Conservation (phyloP, 2,888 invertebrate species). For the Oscheius onirici region DNA sequence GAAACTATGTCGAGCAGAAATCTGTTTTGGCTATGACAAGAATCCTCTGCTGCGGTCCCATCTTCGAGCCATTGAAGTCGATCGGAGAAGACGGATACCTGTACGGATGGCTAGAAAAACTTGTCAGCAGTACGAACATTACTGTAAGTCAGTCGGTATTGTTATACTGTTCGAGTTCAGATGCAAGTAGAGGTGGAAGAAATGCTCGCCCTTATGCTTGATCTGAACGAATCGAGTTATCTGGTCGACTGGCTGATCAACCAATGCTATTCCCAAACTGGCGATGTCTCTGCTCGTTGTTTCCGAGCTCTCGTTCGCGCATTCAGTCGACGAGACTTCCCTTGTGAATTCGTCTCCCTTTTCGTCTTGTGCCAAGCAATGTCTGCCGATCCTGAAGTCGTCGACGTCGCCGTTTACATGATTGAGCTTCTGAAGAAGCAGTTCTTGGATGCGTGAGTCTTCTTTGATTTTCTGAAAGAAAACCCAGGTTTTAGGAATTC, state of each 20-base stretch:
- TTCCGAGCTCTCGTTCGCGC: slow-evolving; percentile 94
- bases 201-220: slow-evolving; percentile 89
- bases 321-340: slow-evolving; percentile 91
- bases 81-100: slow-evolving; percentile 80
- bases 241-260: slow-evolving; percentile 97
- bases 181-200: slow-evolving; percentile 90
- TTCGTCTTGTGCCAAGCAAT: slow-evolving; percentile 88
- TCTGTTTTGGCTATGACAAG: slow-evolving; percentile 89
- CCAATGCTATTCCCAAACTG: slow-evolving; percentile 81
- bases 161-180: slow-evolving; percentile 74
- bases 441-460: slow-evolving; percentile 80
- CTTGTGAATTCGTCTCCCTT: slow-evolving; percentile 85
- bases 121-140: slow-evolving; percentile 84
- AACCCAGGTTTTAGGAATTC: slow-evolving; percentile 8
- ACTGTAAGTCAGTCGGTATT: slow-evolving; percentile 63
- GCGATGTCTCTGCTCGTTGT: slow-evolving; percentile 88
- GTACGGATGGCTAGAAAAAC: slow-evolving; percentile 91
- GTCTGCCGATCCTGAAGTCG: slow-evolving; percentile 51
- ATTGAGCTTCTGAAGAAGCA: slow-evolving; percentile 89
- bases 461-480: neutral
- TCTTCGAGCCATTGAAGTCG: slow-evolving; percentile 80
- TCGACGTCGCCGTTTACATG: slow-evolving; percentile 85
- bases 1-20: slow-evolving; percentile 74
- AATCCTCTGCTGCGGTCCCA: slow-evolving; percentile 91
- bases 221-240: slow-evolving; percentile 90